Conservation (phyloP, 2,888 invertebrate species). For the Stenichneumon culpator region DNA sequence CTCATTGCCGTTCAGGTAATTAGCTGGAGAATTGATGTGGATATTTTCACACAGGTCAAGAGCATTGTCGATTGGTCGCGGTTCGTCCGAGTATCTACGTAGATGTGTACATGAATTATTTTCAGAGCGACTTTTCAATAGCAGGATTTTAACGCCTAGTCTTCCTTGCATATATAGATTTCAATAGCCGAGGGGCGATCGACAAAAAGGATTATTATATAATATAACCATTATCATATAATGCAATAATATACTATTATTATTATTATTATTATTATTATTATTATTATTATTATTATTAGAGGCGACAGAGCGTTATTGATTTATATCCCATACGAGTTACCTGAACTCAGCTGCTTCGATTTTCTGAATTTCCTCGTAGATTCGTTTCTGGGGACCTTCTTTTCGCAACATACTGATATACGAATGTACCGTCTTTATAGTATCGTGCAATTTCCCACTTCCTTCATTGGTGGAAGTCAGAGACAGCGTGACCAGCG, state of each 20-base stretch:
- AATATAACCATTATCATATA: no score
- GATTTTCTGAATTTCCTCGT: conserved; percentile 85
- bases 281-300: no score
- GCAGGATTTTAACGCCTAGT: background rate
- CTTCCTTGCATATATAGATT: no score
- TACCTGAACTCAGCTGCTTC: conserved; percentile 88
- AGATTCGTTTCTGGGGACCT: conserved; percentile 90
- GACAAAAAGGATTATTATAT: no score
- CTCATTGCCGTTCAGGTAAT: conserved; percentile 92
- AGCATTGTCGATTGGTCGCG: conserved; percentile 89
- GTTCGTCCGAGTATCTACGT: conserved; percentile 89
- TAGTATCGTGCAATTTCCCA: conserved; percentile 89
- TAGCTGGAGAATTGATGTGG: conserved; percentile 92
- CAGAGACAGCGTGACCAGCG: conserved; percentile 91
- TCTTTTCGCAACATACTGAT: conserved; percentile 90
- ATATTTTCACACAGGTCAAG: conserved; percentile 89
- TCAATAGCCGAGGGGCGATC: no score
- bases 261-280: no score
- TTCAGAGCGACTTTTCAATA: background rate
- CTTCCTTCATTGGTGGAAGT: conserved; percentile 93
- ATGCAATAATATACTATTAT: no score
- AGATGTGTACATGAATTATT: background rate
- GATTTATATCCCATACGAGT: background rate
- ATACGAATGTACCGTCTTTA: conserved; percentile 92
- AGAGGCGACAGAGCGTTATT: background rate